These are phyloP conservation scores for Ctenochaetus hawaiiensis DNA, from an alignment of 2,797 vertebrate species.

Conservation along the genomic window DNA sequence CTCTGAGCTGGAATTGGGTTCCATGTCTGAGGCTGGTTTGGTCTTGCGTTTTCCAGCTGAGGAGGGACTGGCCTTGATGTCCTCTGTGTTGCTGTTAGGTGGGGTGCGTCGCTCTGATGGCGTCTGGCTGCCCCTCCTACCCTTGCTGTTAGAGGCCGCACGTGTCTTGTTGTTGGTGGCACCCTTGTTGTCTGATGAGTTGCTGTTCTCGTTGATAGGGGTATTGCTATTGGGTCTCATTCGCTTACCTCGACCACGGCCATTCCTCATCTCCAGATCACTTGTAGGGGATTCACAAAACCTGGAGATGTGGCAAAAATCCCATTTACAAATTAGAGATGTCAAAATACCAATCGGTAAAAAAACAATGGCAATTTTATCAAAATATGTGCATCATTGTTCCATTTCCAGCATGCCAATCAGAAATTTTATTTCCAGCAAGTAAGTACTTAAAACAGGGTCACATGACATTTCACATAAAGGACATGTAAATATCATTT, in stretches of 20 bases:
- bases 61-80: conserved; percentile 96
- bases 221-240: conserved; percentile 97
- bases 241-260: conserved; percentile 96
- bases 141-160: conserved; percentile 95
- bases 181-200: conserved; percentile 91
- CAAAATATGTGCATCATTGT: conserved; percentile 30
- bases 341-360: not conserved
- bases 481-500: conserved; percentile 57
- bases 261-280: conserved; percentile 98
- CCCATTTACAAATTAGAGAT: conserved; percentile 1
- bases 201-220: conserved; percentile 90
- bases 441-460: conserved; percentile 37
- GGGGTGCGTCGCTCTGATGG: conserved; percentile 95
- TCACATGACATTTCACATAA: conserved; percentile 32
- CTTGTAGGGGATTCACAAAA: conserved; percentile 99
- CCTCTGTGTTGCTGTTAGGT: conserved; percentile 90
- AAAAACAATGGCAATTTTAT: conserved; percentile 28
- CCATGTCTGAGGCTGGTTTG: conserved; percentile 97
- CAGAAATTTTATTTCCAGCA: conserved; percentile 20
- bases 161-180: conserved; percentile 95
- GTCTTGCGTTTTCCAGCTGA: conserved; percentile 94
- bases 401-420: conserved; percentile 22
- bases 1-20: conserved; percentile 98
- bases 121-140: conserved; percentile 96
- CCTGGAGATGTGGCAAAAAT: conserved; percentile 77